Evolutionary conservation across 2,888 invertebrate species (phyloP).

Genomic region (Cryptus armator): DNA sequence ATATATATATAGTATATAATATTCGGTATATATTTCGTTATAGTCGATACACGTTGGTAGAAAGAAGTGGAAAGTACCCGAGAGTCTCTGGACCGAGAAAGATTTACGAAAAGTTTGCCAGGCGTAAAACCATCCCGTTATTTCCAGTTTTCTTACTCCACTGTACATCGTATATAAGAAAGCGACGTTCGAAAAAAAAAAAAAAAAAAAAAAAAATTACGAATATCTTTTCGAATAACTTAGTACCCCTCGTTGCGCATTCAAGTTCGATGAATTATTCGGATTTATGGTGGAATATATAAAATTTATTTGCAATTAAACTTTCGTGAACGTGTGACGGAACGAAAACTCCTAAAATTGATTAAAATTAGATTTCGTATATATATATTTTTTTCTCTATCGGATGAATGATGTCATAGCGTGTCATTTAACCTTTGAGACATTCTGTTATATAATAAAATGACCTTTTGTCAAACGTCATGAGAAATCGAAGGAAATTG

Average conservation of each 20-base stretch:
- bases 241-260: not conserved
- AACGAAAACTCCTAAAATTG: not conserved
- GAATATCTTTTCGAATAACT: not conserved
- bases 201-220: not conserved
- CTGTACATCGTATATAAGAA: not conserved
- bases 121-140: conserved; percentile 53
- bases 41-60: conserved; percentile 24
- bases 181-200: not conserved
- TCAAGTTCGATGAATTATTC: not conserved
- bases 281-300: not conserved
- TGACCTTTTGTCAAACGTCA: not conserved
- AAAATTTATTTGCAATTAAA: conserved; percentile 5
- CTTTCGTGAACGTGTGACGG: not conserved
- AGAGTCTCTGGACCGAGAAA: conserved; percentile 45
- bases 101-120: conserved; percentile 63
- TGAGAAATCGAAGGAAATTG: not conserved
- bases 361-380: not conserved
- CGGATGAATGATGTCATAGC: too few species aligned
- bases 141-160: conserved; percentile 45
- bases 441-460: too few species aligned
- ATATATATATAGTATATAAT: conserved; percentile 14
- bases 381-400: not conserved
- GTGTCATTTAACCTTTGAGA: too few species aligned
- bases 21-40: conserved; percentile 11
- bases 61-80: conserved; percentile 19